A percentile compares a stretch with the other conserved stretches of the same genome.
phyloP scores from a whole-genome alignment of 2,797 vertebrate genomes.

The Syngnathus rostellatus region DNA sequence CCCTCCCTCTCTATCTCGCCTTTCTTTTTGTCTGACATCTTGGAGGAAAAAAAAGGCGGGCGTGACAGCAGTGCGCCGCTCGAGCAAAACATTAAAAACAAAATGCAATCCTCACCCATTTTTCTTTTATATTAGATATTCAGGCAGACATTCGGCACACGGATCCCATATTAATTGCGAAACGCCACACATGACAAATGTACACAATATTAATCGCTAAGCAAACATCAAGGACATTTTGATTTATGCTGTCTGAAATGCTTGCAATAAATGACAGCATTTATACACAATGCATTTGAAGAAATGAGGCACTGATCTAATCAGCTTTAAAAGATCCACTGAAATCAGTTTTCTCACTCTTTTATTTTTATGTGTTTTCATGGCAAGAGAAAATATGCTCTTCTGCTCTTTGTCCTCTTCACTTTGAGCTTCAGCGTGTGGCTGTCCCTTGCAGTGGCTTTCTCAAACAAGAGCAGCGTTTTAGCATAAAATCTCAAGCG shows the following conservation, averaged over 20 bases:
- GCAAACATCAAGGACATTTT: slow-evolving; percentile 57
- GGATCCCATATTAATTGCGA: slow-evolving; percentile 61
- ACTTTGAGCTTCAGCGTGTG: not conserved
- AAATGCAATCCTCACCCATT: slow-evolving; percentile 66
- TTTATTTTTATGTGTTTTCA: slow-evolving; percentile 9
- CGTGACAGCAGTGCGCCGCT: slow-evolving; percentile 72
- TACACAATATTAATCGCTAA: slow-evolving; percentile 53
- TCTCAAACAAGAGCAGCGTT: slow-evolving; percentile 28
- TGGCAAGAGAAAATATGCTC: slow-evolving; percentile 19
- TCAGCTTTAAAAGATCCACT: slow-evolving; percentile 35
- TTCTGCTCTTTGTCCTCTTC: slow-evolving; percentile 8
- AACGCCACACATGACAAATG: slow-evolving; percentile 47
- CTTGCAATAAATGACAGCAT: slow-evolving; percentile 49
- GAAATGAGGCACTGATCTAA: slow-evolving; percentile 47
- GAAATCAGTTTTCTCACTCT: slow-evolving; percentile 27
- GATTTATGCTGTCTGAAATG: slow-evolving; percentile 52
- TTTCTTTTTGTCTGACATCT: slow-evolving; percentile 73
- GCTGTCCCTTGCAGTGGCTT: not conserved
- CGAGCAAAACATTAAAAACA: slow-evolving; percentile 72
- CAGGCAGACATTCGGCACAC: slow-evolving; percentile 47
- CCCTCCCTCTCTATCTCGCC: slow-evolving; percentile 66
- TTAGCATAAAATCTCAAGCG: slow-evolving; percentile 5
- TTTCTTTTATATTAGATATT: slow-evolving; percentile 60
- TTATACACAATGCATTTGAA: slow-evolving; percentile 47
- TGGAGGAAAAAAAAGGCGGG: slow-evolving; percentile 52